These are phyloP conservation scores for Diceros bicornis DNA, from an alignment of 2,797 vertebrate species.

Conservation along the genomic window DNA sequence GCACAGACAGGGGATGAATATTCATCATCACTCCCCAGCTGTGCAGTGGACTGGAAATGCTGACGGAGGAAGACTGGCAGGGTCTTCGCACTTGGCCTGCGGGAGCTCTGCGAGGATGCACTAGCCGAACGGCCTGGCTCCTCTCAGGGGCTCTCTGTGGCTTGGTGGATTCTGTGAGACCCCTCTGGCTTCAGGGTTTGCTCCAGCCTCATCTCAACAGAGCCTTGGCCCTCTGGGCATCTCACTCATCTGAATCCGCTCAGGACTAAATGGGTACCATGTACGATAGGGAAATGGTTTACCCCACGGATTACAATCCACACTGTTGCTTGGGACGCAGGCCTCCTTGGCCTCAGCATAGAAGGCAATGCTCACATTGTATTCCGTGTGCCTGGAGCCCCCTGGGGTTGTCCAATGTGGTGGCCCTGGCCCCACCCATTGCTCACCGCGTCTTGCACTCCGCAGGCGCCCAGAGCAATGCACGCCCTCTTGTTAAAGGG, in stretches of 20 bases:
- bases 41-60: slow-evolving; percentile 61
- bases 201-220: neutral
- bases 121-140: neutral
- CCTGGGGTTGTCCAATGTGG: neutral
- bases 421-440: neutral
- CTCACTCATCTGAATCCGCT: neutral
- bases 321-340: neutral
- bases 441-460: neutral
- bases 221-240: neutral
- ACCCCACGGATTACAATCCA: neutral
- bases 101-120: slow-evolving; percentile 1
- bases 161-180: neutral
- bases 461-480: neutral
- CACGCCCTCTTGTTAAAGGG: neutral
- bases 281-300: neutral
- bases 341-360: neutral
- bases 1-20: slow-evolving; percentile 76
- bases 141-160: neutral
- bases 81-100: neutral
- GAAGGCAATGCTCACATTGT: neutral
- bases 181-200: neutral
- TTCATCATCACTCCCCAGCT: slow-evolving; percentile 75
- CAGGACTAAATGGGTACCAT: neutral
- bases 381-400: neutral
- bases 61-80: slow-evolving; percentile 50